Evolutionary conservation across 2,888 invertebrate species (phyloP).

Genomic region (Scaptomyza flava): DNA sequence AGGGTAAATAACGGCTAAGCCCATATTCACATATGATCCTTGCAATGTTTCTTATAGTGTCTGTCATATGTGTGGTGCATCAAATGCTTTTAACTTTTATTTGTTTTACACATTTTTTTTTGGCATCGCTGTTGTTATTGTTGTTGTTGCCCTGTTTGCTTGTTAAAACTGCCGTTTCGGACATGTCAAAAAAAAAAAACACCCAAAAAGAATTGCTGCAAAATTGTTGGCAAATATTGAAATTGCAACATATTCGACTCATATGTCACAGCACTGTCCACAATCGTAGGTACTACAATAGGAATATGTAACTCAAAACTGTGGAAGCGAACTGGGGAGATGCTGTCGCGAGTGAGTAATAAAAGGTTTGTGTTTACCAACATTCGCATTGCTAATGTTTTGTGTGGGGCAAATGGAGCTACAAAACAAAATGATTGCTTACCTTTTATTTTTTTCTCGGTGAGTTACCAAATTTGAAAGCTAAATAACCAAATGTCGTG

Average conservation of each 20-base stretch:
- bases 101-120: conserved; percentile 73
- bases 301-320: conserved; percentile 7
- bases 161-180: conserved; percentile 67
- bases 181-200: conserved; percentile 44
- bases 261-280: conserved; percentile 64
- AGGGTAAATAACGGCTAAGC: conserved; percentile 10
- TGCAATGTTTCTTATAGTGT: conserved; percentile 28
- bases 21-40: neutral
- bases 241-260: conserved; percentile 83
- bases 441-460: conserved; percentile 13
- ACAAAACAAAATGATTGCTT: conserved; percentile 31
- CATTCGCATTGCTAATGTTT: conserved; percentile 51
- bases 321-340: neutral
- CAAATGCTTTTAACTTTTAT: conserved; percentile 78
- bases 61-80: conserved; percentile 48
- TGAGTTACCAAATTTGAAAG: conserved; percentile 33
- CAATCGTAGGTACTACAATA: conserved; percentile 25
- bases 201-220: conserved; percentile 65
- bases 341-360: conserved; percentile 66
- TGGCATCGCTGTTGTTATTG: conserved; percentile 37
- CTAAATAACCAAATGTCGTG: conserved; percentile 59
- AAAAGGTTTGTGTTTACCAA: conserved; percentile 81
- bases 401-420: conserved; percentile 8
- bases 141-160: conserved; percentile 55
- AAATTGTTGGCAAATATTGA: conserved; percentile 84